Percentiles rank a stretch among this genome's conserved stretches.
Conservation (phyloP, 2,113 vertebrate species). For the Manacus vitellinus region DNA sequence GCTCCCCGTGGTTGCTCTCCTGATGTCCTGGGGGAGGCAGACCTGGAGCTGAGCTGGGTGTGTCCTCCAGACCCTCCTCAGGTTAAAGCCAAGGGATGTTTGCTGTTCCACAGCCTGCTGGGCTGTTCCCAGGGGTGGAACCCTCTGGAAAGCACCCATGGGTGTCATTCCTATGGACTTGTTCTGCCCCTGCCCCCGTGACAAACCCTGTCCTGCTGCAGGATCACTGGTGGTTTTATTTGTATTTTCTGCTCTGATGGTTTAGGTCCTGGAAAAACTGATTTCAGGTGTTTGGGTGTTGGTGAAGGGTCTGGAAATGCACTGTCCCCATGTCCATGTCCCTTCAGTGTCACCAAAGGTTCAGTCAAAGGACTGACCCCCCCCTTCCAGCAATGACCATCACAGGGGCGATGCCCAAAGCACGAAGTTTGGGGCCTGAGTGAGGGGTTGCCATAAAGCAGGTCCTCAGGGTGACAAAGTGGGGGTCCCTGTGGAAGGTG, state of each 20-base stretch:
- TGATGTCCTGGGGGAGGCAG: neutral
- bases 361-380: neutral
- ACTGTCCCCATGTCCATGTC: fast-evolving
- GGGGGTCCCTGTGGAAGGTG: neutral
- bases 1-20: neutral
- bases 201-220: neutral
- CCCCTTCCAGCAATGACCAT: fast-evolving
- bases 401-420: neutral
- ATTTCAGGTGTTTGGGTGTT: neutral
- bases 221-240: neutral
- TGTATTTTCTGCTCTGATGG: neutral
- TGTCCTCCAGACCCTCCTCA: neutral
- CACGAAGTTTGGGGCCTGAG: neutral
- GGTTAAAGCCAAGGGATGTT: neutral
- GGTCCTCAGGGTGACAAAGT: neutral
- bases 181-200: neutral
- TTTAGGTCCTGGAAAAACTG: neutral
- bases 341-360: neutral
- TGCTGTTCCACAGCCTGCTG: neutral
- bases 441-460: neutral
- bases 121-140: neutral
- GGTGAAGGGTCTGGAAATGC: neutral
- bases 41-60: neutral
- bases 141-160: neutral
- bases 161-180: neutral